These are phyloP conservation scores for Hirundo rustica DNA, from an alignment of 2,797 vertebrate species.

Conservation along the genomic window DNA sequence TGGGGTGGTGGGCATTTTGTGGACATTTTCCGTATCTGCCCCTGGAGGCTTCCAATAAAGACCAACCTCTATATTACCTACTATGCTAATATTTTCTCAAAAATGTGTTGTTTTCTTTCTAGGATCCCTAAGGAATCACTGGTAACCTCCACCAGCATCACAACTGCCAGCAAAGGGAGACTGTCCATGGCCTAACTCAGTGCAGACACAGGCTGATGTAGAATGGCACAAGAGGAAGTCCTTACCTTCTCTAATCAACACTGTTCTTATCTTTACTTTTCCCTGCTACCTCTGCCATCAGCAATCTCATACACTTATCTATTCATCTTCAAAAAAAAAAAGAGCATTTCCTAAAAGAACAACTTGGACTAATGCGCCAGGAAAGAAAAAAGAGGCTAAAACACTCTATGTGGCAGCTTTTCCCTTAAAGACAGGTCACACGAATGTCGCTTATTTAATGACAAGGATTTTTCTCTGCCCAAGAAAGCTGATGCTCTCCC, in stretches of 20 bases:
- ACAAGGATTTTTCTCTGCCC: slow-evolving; percentile 7
- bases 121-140: not conserved
- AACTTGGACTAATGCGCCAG: not conserved
- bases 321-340: not conserved
- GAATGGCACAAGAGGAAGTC: not conserved
- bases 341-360: not conserved
- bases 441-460: not conserved
- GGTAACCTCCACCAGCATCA: not conserved
- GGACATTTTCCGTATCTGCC: not conserved
- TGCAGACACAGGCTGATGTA: not conserved
- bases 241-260: not conserved
- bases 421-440: slow-evolving; percentile 10
- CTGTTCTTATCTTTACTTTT: not conserved
- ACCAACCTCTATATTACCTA: not conserved
- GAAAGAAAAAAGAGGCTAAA: not conserved
- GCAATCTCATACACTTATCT: not conserved
- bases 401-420: not conserved
- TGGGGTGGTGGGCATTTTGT: not conserved
- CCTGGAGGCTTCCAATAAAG: not conserved
- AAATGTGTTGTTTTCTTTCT: not conserved
- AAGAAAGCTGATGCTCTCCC: not conserved
- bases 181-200: not conserved
- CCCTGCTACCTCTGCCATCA: not conserved
- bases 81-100: rapidly evolving
- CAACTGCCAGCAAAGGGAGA: not conserved